Percentiles rank a stretch among this genome's conserved stretches.
Conservation (phyloP, 2,113 vertebrate species). For the Heterocephalus glaber region DNA sequence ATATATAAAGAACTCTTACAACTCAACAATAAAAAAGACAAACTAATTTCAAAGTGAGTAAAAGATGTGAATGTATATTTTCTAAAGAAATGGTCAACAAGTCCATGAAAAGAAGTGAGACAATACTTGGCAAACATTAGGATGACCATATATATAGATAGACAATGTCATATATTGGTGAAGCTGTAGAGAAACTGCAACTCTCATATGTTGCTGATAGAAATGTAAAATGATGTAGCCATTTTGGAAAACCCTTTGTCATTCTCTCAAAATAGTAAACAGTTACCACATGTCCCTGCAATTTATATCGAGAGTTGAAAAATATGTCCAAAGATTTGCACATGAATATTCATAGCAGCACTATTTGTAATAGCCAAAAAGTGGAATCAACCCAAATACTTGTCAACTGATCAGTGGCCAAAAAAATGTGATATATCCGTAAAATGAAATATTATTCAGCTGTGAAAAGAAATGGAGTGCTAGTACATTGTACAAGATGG, state of each 20-base stretch:
- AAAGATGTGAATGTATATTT: background rate
- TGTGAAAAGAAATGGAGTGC: background rate
- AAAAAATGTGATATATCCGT: background rate
- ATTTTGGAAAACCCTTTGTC: slow-evolving; percentile 21
- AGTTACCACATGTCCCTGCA: background rate
- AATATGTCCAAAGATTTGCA: background rate
- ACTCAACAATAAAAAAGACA: slow-evolving; percentile 41
- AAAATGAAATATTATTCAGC: background rate
- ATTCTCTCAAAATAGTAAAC: slow-evolving; percentile 28
- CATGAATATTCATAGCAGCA: background rate
- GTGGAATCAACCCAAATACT: background rate
- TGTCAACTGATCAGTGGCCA: background rate
- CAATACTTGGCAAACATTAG: background rate
- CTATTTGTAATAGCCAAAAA: background rate
- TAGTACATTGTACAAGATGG: background rate
- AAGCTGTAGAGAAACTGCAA: background rate
- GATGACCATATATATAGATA: background rate
- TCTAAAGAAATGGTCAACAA: background rate
- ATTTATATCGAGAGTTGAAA: background rate
- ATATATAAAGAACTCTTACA: background rate
- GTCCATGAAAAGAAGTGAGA: background rate
- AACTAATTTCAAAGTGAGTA: background rate
- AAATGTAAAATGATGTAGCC: background rate
- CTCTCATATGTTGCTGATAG: background rate
- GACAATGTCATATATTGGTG: background rate